Conservation (phyloP, 2,797 vertebrate genomes). For the Aulostomus chinensis region DNA sequence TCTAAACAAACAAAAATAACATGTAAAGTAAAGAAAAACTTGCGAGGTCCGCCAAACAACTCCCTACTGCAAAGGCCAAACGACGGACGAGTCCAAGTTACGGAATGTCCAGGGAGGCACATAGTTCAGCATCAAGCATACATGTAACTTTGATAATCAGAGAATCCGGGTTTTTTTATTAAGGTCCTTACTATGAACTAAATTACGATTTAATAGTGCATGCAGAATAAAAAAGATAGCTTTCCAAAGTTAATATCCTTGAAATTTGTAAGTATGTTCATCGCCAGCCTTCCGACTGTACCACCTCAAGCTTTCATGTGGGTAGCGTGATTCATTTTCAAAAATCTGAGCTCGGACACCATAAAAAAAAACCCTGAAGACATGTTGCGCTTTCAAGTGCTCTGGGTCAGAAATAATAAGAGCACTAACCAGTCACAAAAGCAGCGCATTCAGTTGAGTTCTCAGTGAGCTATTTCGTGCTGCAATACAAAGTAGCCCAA, state of each 20-base stretch:
- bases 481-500: neutral
- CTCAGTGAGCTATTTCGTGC: neutral
- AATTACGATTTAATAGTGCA: too few species aligned
- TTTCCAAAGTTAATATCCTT: neutral
- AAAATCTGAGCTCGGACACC: conserved; percentile 42
- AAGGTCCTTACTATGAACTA: too few species aligned
- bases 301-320: conserved; percentile 41
- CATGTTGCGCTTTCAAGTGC: conserved; percentile 23
- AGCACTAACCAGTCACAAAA: conserved; percentile 3
- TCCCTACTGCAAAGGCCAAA: conserved; percentile 81
- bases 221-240: too few species aligned
- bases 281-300: conserved; percentile 60
- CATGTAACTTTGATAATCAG: too few species aligned
- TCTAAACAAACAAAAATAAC: conserved; percentile 40
- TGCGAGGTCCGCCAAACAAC: conserved; percentile 72
- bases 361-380: neutral
- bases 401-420: conserved; percentile 33
- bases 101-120: conserved; percentile 60
- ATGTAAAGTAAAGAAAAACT: conserved; percentile 74
- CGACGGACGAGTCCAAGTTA: conserved; percentile 68
- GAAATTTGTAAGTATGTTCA: conserved; percentile 4
- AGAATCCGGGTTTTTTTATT: too few species aligned
- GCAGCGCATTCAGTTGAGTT: conserved; percentile 3
- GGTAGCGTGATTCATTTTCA: conserved; percentile 35
- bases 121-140: conserved; percentile 13